Conservation (phyloP, 2,113 vertebrate species). For the Dunckerocampus dactyliophorus region DNA sequence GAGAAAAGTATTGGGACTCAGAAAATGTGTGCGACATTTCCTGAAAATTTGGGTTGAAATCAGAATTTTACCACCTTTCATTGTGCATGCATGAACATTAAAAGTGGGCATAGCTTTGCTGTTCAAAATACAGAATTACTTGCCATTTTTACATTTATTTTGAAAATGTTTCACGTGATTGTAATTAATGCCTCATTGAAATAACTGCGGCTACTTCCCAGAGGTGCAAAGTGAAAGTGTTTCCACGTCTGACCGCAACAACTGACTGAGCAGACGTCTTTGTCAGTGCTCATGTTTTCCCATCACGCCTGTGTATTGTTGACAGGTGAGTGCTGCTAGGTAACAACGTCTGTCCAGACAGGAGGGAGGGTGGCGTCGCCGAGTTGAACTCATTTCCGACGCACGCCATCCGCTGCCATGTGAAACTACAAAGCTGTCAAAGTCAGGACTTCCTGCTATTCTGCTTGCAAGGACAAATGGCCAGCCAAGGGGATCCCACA, state of each 20-base stretch:
- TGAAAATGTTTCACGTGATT: too few species aligned
- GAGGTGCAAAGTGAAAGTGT: neutral
- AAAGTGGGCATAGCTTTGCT: too few species aligned
- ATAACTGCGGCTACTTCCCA: too few species aligned
- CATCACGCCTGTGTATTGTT: neutral
- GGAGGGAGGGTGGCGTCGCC: neutral
- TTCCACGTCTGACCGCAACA: neutral
- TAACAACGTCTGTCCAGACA: slow-evolving; percentile 10
- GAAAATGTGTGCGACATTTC: too few species aligned
- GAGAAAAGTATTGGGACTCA: too few species aligned
- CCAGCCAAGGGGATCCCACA: slow-evolving; percentile 79
- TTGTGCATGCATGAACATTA: too few species aligned
- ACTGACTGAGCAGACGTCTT: neutral
- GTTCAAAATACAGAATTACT: too few species aligned
- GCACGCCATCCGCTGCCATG: slow-evolving; percentile 73
- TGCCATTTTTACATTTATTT: neutral
- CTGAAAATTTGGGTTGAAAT: too few species aligned
- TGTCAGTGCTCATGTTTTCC: neutral
- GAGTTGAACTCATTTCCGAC: slow-evolving; percentile 49
- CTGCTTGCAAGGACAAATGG: slow-evolving; percentile 83
- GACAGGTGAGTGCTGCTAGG: slow-evolving; percentile 7
- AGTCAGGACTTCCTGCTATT: slow-evolving; percentile 97
- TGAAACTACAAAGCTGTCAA: slow-evolving; percentile 90
- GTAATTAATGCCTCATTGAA: too few species aligned
- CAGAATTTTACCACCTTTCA: too few species aligned